These are phyloP conservation scores for Pollimyrus isidori DNA, from an alignment of 2,113 vertebrate species.

Conservation along the genomic window DNA sequence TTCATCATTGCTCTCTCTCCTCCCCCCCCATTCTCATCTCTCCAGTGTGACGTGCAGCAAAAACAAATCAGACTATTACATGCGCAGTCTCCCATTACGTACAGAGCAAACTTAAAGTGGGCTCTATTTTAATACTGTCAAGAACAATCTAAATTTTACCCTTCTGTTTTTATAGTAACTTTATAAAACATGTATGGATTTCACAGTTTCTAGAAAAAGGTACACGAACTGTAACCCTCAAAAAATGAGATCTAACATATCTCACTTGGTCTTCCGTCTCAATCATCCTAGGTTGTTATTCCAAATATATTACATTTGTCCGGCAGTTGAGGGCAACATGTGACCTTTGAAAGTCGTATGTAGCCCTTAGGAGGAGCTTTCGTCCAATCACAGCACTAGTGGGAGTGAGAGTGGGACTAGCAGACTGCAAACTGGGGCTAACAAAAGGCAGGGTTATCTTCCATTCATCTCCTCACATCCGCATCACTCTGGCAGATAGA, in stretches of 20 bases:
- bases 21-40: not conserved
- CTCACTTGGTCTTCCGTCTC: not conserved
- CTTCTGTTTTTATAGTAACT: not conserved
- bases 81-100: not conserved
- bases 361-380: not conserved
- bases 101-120: not conserved
- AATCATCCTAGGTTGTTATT: not conserved
- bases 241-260: not conserved
- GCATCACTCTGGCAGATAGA: not conserved
- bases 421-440: not conserved
- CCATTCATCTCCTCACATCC: not conserved
- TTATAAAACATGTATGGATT: not conserved
- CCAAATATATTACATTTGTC: not conserved
- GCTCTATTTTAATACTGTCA: not conserved
- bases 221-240: not conserved
- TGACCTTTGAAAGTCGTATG: not conserved
- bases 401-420: not conserved
- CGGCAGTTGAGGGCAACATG: not conserved
- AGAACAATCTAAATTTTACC: not conserved
- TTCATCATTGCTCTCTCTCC: not conserved
- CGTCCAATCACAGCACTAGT: not conserved
- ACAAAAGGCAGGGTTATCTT: not conserved
- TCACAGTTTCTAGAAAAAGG: not conserved
- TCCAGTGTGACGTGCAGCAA: not conserved
- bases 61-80: not conserved